Evolutionary conservation across 2,888 invertebrate genomes (phyloP).

Genomic region (Clusia tigrina): DNA sequence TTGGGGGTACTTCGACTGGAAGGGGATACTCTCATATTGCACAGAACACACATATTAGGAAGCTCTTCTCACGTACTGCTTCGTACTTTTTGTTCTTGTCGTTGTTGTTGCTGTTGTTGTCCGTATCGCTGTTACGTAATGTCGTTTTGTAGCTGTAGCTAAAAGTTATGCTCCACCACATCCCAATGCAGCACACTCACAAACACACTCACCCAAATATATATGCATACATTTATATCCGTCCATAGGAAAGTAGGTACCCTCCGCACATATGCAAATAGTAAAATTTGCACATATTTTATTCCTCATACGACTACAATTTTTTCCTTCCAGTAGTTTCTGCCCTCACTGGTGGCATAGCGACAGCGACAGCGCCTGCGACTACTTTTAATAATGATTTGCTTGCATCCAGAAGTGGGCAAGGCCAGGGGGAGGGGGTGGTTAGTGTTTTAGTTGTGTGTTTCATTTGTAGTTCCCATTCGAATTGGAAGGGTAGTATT

Average conservation of each 20-base stretch:
- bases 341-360: no score
- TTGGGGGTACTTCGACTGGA: no score
- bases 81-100: no score
- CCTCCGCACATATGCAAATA: no score
- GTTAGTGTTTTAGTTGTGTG: no score
- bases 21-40: no score
- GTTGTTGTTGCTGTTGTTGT: slow-evolving; percentile 8
- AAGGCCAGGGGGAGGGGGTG: no score
- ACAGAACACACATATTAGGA: neutral
- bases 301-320: neutral
- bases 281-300: neutral
- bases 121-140: slow-evolving; percentile 32
- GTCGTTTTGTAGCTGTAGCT: slow-evolving; percentile 32
- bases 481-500: no score
- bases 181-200: neutral
- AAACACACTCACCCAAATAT: neutral
- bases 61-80: slow-evolving; percentile 10
- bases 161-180: neutral
- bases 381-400: no score
- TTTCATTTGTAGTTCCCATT: no score
- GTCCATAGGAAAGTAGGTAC: neutral
- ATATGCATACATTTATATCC: neutral
- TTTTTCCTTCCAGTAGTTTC: neutral
- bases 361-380: no score
- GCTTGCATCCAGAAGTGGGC: no score